These are phyloP conservation scores for Nyctereutes procyonoides DNA, from an alignment of 2,113 vertebrate genomes.

Conservation along the genomic window DNA sequence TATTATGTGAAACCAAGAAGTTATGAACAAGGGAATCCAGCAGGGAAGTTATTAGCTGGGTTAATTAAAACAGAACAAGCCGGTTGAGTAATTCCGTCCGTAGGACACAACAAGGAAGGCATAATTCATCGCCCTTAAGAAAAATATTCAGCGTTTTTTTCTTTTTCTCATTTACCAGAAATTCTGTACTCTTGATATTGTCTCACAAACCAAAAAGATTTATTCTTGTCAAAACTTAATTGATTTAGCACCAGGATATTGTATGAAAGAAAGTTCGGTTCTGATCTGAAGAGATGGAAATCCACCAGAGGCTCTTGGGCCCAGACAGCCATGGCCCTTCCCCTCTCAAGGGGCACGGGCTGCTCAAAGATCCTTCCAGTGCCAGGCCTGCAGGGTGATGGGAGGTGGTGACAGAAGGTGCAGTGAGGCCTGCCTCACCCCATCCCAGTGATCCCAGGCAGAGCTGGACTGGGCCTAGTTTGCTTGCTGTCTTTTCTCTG, in stretches of 20 bases:
- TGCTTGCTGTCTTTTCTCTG: background rate
- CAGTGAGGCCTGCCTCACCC: background rate
- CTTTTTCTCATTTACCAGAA: slow-evolving; percentile 72
- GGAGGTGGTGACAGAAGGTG: background rate
- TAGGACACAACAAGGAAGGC: slow-evolving; percentile 73
- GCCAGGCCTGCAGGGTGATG: background rate
- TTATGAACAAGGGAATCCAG: slow-evolving; percentile 82
- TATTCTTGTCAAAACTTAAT: slow-evolving; percentile 64
- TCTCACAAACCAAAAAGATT: slow-evolving; percentile 63
- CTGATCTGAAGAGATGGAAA: slow-evolving; percentile 62
- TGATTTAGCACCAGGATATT: slow-evolving; percentile 62
- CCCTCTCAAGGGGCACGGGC: background rate
- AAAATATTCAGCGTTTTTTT: slow-evolving; percentile 68
- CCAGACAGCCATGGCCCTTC: background rate
- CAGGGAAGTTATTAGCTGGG: slow-evolving; percentile 83
- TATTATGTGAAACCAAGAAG: slow-evolving; percentile 82
- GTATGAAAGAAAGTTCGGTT: slow-evolving; percentile 37
- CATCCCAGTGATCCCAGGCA: background rate
- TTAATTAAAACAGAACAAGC: slow-evolving; percentile 83
- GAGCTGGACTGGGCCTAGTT: background rate
- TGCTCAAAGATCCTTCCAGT: background rate
- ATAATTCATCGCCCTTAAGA: slow-evolving; percentile 72
- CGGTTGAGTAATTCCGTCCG: slow-evolving; percentile 80
- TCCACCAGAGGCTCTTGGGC: background rate
- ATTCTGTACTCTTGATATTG: slow-evolving; percentile 77